Evolutionary conservation across 1,140 invertebrate genomes (phyloP).

Genomic region (Drosophila sp.): DNA sequence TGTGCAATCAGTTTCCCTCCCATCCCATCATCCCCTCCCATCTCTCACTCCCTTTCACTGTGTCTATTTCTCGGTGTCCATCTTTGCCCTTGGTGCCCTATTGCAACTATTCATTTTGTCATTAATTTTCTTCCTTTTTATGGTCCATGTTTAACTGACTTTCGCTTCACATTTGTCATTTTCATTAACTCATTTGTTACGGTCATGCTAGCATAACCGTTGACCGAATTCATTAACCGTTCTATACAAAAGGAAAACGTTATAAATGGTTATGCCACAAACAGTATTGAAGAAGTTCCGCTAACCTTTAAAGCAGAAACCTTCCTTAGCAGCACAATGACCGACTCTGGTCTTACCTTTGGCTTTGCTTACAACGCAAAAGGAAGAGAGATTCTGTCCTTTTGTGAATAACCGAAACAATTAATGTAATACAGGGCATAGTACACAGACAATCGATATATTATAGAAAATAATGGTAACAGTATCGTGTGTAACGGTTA

Average conservation of each 20-base stretch:
- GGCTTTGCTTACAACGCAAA: too few relatives aligned
- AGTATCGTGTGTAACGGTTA: too few relatives aligned
- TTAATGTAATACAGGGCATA: too few relatives aligned
- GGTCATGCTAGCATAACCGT: not conserved
- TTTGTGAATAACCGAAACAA: too few relatives aligned
- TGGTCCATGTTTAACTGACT: slow-evolving; percentile 12
- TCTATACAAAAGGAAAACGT: not conserved
- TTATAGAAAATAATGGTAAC: too few relatives aligned
- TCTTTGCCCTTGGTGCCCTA: not conserved
- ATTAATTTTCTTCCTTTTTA: slow-evolving; percentile 9
- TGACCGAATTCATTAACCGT: slow-evolving; percentile 10
- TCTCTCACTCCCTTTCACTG: not conserved
- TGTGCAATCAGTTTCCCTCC: not conserved
- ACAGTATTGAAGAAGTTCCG: not conserved
- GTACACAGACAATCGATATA: too few relatives aligned
- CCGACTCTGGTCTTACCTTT: too few relatives aligned
- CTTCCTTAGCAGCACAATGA: too few relatives aligned
- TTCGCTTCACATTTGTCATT: slow-evolving; percentile 12
- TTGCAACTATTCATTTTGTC: slow-evolving; percentile 11
- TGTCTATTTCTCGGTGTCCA: not conserved
- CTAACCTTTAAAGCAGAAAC: too few relatives aligned
- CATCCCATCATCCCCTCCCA: not conserved
- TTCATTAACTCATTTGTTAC: slow-evolving; percentile 14
- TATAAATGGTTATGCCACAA: not conserved
- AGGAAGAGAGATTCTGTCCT: too few relatives aligned